A percentile compares a stretch with the other conserved stretches of the same genome.
These are phyloP conservation scores for Prionailurus viverrinus DNA, from an alignment of 2,113 vertebrate genomes.

Conservation along the genomic window DNA sequence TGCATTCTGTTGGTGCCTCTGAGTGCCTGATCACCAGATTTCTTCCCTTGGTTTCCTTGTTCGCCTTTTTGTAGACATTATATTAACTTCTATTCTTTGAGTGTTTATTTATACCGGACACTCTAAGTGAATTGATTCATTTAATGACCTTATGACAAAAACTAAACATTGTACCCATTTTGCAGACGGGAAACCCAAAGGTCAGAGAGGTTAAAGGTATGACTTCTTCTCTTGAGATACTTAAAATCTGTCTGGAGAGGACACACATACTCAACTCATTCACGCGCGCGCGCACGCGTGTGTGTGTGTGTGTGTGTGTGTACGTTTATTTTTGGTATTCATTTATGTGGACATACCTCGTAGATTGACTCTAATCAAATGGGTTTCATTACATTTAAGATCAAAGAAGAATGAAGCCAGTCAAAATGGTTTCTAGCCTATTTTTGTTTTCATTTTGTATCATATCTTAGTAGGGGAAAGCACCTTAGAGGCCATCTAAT, in stretches of 20 bases:
- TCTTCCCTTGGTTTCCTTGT: background rate
- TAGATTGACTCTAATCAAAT: background rate
- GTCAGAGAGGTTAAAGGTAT: background rate
- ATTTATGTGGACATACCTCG: background rate
- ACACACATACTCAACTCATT: background rate
- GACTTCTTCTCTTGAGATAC: background rate
- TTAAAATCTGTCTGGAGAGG: background rate
- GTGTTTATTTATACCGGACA: background rate
- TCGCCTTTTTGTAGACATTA: background rate
- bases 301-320: background rate
- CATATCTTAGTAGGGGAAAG: background rate
- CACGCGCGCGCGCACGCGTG: background rate
- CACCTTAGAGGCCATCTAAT: background rate
- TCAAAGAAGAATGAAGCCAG: background rate
- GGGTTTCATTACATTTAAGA: constrained; percentile 10
- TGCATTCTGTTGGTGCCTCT: background rate
- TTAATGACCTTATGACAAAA: constrained; percentile 38
- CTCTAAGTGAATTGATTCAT: background rate
- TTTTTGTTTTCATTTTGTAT: background rate
- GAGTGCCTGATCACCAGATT: background rate
- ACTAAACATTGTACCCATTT: constrained; percentile 42
- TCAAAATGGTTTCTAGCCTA: background rate
- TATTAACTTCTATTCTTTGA: constrained; percentile 19
- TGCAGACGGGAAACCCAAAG: constrained; percentile 41
- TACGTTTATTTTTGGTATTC: background rate